phyloP scores from a whole-genome alignment of 2,113 vertebrate species.

The Tachysurus vachellii region DNA sequence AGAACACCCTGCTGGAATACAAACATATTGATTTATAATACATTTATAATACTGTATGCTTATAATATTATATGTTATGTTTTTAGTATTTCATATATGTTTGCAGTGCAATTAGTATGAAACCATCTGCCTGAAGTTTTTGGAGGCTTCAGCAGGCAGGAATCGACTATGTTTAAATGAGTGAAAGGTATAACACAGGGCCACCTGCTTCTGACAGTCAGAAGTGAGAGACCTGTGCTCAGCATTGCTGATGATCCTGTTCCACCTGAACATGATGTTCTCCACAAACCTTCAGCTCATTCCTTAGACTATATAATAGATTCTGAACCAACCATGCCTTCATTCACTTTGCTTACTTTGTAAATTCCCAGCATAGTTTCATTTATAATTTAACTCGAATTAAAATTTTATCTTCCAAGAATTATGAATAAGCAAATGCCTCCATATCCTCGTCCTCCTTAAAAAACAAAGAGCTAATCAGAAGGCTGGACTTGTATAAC shows the following conservation, averaged over 20 bases:
- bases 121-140: not conserved
- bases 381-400: not conserved
- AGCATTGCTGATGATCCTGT: not conserved
- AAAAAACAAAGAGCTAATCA: not conserved
- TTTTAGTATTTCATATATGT: not conserved
- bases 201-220: slow-evolving; percentile 29
- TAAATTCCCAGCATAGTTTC: not conserved
- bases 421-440: not conserved
- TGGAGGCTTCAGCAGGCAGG: not conserved
- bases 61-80: not conserved
- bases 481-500: not conserved
- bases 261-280: slow-evolving; percentile 16
- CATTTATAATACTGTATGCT: not conserved
- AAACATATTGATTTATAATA: not conserved
- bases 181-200: slow-evolving; percentile 3
- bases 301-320: not conserved
- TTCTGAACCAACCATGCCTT: not conserved
- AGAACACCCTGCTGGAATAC: not conserved
- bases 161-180: slow-evolving; percentile 3
- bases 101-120: not conserved
- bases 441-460: not conserved
- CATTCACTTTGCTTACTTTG: not conserved
- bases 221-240: not conserved
- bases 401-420: not conserved
- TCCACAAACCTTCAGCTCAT: not conserved